Percentiles rank a stretch among this genome's conserved stretches.
Evolutionary conservation across 2,113 vertebrate genomes (phyloP).

Genomic region (Vidua chalybeata): DNA sequence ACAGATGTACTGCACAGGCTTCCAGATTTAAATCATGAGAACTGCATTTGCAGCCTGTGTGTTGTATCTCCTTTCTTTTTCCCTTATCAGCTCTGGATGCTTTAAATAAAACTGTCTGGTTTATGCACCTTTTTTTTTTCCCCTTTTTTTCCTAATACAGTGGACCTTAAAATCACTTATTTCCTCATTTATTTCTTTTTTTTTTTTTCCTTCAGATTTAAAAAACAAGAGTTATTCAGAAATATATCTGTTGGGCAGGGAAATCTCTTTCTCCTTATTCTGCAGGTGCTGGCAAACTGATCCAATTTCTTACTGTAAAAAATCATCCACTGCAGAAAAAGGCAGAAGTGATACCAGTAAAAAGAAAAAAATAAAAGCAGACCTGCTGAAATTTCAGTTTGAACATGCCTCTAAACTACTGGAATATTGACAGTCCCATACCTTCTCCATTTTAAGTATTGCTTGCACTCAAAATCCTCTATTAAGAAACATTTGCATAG

Average conservation of each 20-base stretch:
- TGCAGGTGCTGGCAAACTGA: conserved; percentile 59
- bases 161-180: not conserved
- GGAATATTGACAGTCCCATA: not conserved
- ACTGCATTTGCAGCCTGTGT: conserved; percentile 65
- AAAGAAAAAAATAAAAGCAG: conserved; percentile 38
- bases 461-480: not conserved
- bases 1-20: conserved; percentile 72
- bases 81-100: conserved; percentile 64
- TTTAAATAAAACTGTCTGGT: conserved; percentile 43
- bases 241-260: not conserved
- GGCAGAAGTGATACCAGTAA: conserved; percentile 17
- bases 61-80: conserved; percentile 35
- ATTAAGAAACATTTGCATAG: not conserved
- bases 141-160: not conserved
- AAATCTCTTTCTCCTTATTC: not conserved
- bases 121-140: not conserved
- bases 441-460: not conserved
- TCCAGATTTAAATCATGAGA: conserved; percentile 72
- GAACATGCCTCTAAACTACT: not conserved
- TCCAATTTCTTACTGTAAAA: conserved; percentile 54
- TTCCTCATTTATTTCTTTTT: not conserved
- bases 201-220: not conserved
- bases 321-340: conserved; percentile 49
- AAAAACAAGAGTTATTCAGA: conserved; percentile 21
- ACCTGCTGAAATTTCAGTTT: conserved; percentile 21